Base-by-base conservation (phyloP, 2,113 vertebrate species). In the Piprites chloris region DNA sequence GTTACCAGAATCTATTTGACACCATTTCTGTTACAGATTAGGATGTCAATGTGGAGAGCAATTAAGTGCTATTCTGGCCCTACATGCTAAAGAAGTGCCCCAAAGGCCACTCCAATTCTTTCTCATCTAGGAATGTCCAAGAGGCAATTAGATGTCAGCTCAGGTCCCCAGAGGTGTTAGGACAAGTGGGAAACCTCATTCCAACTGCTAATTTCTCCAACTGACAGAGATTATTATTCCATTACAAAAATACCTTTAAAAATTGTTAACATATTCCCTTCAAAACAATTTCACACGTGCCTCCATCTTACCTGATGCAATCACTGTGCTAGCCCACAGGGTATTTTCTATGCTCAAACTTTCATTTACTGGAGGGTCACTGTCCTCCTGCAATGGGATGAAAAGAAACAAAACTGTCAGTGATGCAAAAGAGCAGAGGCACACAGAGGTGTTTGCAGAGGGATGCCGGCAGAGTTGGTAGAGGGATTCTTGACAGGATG, bases 341-440 rank as follows among this genome's bases (percentile, higher is more conserved):
- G 99, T 99, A 97, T 99, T 99, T 97, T 99, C 99, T 18, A 99
- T 99, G 96, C 99, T 99, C 93, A 99, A 97, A 44, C 99, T 99
- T 96, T 99, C 99, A 14, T 99, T 99, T 65, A 99, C 98, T 3
- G 99, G 98, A 62, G 99, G 99, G 96, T 99, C 99, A 42, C 99
- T 99, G 87, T 99, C 99, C 80, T 99, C 99, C 99, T 99, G 91
- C 91, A 95, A 82, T 1, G 53, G n/a, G 71, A 33, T 68, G 66
- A 62, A 71, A 52, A 63, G 9, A 32, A 59, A 32, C n/a, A 47
- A 30, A 69, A 13, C 14, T 13, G 32, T 83, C 66, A 88, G 37
- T 4, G 55, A 35, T 12, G 35, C 10, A 24, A 11, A 67, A 66
- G 53, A 27, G 27, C 61, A n/a, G 22, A 63, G 39, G 16, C 15